Percentiles rank a stretch among this genome's conserved stretches.
Conservation (phyloP, 2,113 vertebrate genomes). For the Forbesichthys papilliferus region DNA sequence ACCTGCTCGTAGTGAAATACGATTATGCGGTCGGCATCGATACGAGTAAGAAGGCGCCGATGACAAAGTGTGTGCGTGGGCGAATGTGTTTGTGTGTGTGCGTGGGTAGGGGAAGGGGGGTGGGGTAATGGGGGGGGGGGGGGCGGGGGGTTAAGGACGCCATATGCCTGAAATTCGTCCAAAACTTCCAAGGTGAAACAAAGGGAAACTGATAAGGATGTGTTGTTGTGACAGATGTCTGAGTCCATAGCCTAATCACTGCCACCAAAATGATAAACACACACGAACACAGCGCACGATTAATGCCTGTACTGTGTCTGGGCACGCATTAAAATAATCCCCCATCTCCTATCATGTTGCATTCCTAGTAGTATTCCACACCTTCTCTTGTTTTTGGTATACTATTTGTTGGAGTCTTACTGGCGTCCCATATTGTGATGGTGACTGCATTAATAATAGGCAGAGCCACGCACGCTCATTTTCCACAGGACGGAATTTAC, state of each 20-base stretch:
- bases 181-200: slow-evolving; percentile 72
- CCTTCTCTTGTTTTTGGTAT: slow-evolving; percentile 1
- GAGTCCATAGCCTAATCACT: slow-evolving; percentile 9
- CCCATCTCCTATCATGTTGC: slow-evolving; percentile 32
- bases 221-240: slow-evolving; percentile 67
- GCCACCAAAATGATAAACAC: slow-evolving; percentile 24
- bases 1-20: slow-evolving; percentile 72
- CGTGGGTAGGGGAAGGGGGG: background rate
- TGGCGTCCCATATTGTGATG: slow-evolving; percentile 6
- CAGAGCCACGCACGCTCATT: slow-evolving; percentile 12
- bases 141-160: slow-evolving; percentile 38
- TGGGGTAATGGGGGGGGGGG: background rate
- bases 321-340: slow-evolving; percentile 39
- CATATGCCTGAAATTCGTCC: slow-evolving; percentile 58
- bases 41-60: background rate
- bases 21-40: slow-evolving; percentile 40
- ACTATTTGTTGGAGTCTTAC: slow-evolving; percentile 1
- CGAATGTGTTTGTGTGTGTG: slow-evolving; percentile 13
- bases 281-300: slow-evolving; percentile 23
- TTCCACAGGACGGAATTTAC: slow-evolving; percentile 8
- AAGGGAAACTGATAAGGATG: slow-evolving; percentile 65
- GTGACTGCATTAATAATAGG: slow-evolving; percentile 23
- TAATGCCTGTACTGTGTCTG: slow-evolving; percentile 17
- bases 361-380: slow-evolving; percentile 22
- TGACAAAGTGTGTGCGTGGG: slow-evolving; percentile 10